Percentiles rank a stretch among this genome's conserved stretches.
phyloP scores from a whole-genome alignment of 2,888 invertebrate species.

The Pogonocherus hispidulus region DNA sequence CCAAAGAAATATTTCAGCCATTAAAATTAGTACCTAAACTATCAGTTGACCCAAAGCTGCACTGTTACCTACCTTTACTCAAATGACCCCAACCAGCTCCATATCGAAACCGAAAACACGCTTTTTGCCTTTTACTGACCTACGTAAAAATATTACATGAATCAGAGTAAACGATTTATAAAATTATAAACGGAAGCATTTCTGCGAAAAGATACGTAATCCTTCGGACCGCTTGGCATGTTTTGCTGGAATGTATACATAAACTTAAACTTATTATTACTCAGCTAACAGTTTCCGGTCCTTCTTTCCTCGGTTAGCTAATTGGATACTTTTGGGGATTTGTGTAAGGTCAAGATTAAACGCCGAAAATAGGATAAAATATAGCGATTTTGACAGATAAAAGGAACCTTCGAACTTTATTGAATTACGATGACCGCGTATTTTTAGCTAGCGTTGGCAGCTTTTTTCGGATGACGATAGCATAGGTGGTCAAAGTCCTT shows the following conservation, averaged over 20 bases:
- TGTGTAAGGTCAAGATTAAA: not conserved
- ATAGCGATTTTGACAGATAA: not conserved
- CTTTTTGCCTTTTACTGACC: not conserved
- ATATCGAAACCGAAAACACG: not conserved
- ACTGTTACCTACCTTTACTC: no score
- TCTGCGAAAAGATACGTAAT: not conserved
- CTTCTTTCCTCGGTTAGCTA: not conserved
- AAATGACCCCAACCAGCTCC: not conserved
- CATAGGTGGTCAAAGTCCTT: not conserved
- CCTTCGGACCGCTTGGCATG: not conserved
- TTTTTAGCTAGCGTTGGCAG: not conserved
- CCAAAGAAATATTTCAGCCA: no score
- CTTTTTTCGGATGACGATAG: not conserved
- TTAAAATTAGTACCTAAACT: no score
- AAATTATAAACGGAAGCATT: no score
- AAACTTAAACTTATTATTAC: no score
- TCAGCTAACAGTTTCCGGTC: not conserved
- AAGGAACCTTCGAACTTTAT: not conserved
- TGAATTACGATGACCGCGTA: not conserved
- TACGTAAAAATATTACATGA: not conserved
- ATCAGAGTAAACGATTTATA: not conserved
- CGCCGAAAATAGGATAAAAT: not conserved
- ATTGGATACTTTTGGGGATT: no score
- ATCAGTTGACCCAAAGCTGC: no score
- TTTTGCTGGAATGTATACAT: not conserved